phyloP scores from a whole-genome alignment of 1,140 invertebrate species.

The Neuroterus valhalla region DNA sequence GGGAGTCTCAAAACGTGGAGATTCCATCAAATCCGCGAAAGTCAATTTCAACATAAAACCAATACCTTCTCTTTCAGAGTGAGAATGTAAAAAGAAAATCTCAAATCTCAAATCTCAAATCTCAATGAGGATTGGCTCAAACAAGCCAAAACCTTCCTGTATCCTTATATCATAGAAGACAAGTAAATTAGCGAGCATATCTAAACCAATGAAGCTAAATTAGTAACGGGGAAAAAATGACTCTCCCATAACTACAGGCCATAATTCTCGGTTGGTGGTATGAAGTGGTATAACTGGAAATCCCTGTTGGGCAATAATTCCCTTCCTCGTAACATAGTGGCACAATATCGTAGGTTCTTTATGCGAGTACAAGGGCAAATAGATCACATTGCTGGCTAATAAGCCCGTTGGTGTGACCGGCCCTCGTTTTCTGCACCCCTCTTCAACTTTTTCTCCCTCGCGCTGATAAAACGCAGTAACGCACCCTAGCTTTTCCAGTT shows the following conservation, averaged over 20 bases:
- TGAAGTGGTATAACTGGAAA: constrained; percentile 59
- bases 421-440: constrained; percentile 46
- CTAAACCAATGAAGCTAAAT: constrained; percentile 65
- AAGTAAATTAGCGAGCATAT: not conserved
- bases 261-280: constrained; percentile 50
- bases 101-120: no score
- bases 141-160: no score
- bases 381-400: constrained; percentile 68
- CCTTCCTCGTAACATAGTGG: constrained; percentile 69
- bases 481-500: constrained; percentile 63
- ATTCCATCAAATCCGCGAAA: no score
- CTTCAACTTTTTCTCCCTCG: constrained; percentile 44
- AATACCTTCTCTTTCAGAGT: no score
- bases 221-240: constrained; percentile 64
- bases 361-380: constrained; percentile 72
- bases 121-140: no score
- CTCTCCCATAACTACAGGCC: constrained; percentile 42
- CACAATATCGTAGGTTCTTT: constrained; percentile 71
- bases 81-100: no score
- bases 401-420: constrained; percentile 52
- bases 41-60: no score
- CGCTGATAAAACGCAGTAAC: constrained; percentile 8
- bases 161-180: no score
- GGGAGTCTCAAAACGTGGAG: no score
- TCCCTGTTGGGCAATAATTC: constrained; percentile 73